Evolutionary conservation across 2,797 vertebrate species (phyloP), one percentile per base, ranked within the genome.

Genomic region (Holocentrus rufus): DNA sequence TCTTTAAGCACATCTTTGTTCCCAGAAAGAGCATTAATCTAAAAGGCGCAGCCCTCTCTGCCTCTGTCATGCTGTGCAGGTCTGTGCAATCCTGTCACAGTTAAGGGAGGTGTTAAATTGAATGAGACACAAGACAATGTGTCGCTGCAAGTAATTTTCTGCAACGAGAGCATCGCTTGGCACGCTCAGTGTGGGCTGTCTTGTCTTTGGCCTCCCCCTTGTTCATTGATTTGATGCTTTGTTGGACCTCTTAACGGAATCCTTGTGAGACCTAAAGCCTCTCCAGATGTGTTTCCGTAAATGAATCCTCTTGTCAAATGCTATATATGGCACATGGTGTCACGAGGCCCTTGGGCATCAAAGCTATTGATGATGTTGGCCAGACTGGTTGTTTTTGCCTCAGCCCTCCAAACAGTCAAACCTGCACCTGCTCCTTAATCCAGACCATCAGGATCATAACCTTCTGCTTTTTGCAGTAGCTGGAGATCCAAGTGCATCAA

Each of bases 211-310:
- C 57, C 54, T 52, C 58, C 62, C 23, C 20, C 55, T 30, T 18
- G 5, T 30, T 76, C 58, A 60, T 7, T 63, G 57, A 83, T 30
- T 50, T 11, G 46, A 58, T 30, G 58, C 61, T 76, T 63, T 44
- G 53, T 63, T 47, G 80, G 57, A 65, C 54, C 72, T 75, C 22
- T 30, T 66, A 79, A 56, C 79, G 39, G 65, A 79, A 65, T 60
- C 42, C 65, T 78, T 53, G 62, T 78, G 67, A 68, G 47, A 59
- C 34, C 22, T 36, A 73, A 78, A 85, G 55, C 58, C 68, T 49
- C 59, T 76, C 76, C 83, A 90, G 75, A 88, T 89, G 74, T 74
- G 68, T n/a, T n/a, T n/a, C 36, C 62, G 50, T 55, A 22, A 42
- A 64, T 72, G 15, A 49, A 47, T 46, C 67, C 70, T 77, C 31